These are phyloP conservation scores for Aplysina aerophoba DNA, from an alignment of 37 sponge, comb jelly and placozoan species.

Conservation along the genomic window DNA sequence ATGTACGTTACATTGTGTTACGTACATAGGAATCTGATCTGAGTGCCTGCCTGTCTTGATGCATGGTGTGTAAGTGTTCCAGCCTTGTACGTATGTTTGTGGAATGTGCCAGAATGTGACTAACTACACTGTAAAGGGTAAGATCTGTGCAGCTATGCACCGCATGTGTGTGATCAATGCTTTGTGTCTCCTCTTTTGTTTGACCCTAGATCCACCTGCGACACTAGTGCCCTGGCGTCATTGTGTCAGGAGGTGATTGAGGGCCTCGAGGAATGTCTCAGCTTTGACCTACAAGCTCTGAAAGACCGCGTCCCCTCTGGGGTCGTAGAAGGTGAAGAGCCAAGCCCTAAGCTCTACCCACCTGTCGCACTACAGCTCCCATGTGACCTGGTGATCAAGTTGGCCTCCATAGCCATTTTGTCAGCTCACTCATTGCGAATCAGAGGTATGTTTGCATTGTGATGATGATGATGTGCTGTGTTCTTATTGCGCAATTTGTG, in stretches of 20 bases:
- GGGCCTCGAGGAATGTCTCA: constrained; percentile 67
- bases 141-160: too few species aligned
- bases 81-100: too few species aligned
- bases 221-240: too few species aligned
- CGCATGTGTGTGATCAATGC: too few species aligned
- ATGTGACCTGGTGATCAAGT: constrained; percentile 62
- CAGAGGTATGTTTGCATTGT: constrained; percentile 45
- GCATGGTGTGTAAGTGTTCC: too few species aligned
- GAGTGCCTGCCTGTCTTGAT: too few species aligned
- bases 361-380: constrained; percentile 39
- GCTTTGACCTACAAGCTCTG: constrained; percentile 44
- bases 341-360: background rate
- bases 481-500: background rate
- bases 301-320: background rate
- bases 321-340: background rate
- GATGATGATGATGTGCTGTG: background rate
- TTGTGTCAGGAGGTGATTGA: constrained; percentile 50
- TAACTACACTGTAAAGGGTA: too few species aligned
- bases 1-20: too few species aligned
- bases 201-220: too few species aligned
- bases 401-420: constrained; percentile 69
- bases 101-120: too few species aligned
- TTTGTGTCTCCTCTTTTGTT: too few species aligned
- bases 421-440: constrained; percentile 74
- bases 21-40: too few species aligned